Evolutionary conservation across 2,888 invertebrate genomes (phyloP), one percentile per base, ranked within the genome.

Genomic region (Boloria euphrosyne): DNA sequence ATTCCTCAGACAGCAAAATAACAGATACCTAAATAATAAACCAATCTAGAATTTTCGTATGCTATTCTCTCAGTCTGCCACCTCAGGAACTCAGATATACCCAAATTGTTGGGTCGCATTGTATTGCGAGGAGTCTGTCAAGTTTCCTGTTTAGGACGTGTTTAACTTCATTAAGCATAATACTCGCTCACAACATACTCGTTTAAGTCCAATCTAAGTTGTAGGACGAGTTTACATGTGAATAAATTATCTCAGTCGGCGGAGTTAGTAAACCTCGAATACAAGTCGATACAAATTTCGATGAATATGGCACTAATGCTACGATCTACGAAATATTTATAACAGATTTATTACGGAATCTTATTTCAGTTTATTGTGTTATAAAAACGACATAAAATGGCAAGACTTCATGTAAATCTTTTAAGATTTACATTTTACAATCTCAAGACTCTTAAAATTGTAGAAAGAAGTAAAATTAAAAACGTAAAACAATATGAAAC

Each of bases 151-250:
- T 85, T 80, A 87, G 82, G 84, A 83, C 87, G 83, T 86, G 89
- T 90, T 90, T 89, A 90, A 91, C 87, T 90, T 89, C 89, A 90
- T 91, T 90, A 90, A 86, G 85, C 86, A 88, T 89, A 88, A 89
- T 89, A 88, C 85, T 79, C 76, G 86, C 81, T 86, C 82, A 82
- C 86, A 85, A 86, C 87, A 85, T 90, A 87, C 90, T 90, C 90
- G 87, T 90, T 92, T 90, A 92, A 91, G 90, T 89, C 88, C 90
- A 92, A 92, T 92, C 89, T 91, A 92, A 92, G 90, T 90, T 90
- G 81, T 78, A 84, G 81, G 83, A 83, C 82, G 83, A 87, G 85
- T 89, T 90, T 89, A 85, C 86, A 85, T 86, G 87, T 91, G 88
- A 91, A 92, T 91, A 91, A 91, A 91, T 92, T 90, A 89, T 89